A percentile compares a stretch with the other conserved stretches of the same genome.
phyloP scores from a whole-genome alignment of 2,888 invertebrate genomes.

The Dyspetes luteomarginatus region DNA sequence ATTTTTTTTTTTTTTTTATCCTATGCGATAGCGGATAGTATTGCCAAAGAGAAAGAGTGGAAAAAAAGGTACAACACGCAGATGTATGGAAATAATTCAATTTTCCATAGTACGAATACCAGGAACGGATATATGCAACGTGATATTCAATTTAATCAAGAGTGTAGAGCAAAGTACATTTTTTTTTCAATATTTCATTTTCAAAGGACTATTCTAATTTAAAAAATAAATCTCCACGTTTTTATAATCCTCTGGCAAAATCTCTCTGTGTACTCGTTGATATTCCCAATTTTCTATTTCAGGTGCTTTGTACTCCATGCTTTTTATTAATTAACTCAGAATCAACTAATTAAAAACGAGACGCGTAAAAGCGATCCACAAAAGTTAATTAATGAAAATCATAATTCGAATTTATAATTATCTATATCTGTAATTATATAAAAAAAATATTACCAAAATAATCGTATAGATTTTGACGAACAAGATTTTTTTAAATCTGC shows the following conservation, averaged over 20 bases:
- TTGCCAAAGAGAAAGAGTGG: neutral
- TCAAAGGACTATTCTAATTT: neutral
- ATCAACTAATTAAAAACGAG: too few species aligned
- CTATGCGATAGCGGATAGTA: neutral
- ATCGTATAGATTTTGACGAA: too few species aligned
- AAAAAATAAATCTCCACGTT: neutral
- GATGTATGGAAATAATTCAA: slow-evolving; percentile 18
- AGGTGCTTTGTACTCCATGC: neutral
- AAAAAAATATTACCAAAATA: too few species aligned
- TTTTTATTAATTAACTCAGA: too few species aligned
- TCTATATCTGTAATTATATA: too few species aligned
- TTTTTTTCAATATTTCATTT: neutral
- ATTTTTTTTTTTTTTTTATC: slow-evolving; percentile 30
- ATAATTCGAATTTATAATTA: too few species aligned
- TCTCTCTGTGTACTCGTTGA: neutral
- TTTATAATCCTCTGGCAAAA: neutral
- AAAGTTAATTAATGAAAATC: too few species aligned
- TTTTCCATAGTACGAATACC: slow-evolving; percentile 20
- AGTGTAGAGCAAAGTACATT: neutral
- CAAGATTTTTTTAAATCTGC: too few species aligned
- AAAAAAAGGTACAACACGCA: too few species aligned
- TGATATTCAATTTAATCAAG: neutral
- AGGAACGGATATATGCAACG: neutral
- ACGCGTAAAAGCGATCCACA: too few species aligned
- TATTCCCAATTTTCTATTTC: neutral